Base-by-base conservation (phyloP, 2,888 invertebrate genomes). In the Augiades crinisus region DNA sequence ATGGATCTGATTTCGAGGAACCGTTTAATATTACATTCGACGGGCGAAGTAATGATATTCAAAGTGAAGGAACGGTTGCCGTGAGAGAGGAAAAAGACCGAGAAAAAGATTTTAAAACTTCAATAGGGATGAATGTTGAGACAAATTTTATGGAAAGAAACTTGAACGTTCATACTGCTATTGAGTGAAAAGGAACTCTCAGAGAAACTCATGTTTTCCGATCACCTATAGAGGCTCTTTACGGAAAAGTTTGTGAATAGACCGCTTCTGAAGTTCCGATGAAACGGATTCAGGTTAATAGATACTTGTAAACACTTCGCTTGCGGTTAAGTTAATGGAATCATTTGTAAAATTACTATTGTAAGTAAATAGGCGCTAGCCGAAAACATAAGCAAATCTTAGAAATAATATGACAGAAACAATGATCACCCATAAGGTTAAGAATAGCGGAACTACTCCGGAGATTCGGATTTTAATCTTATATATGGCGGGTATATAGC, bases 81-180 rank as follows among this genome's bases (percentile, higher is more conserved):
- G 30, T 31, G 12, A 41, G 14, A 37, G 31, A 36, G 43, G 50
- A 36, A 50, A 50, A 50, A 43, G 17, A 34, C 36, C 19, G 17
- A 36, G 37, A 30, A 44, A 44, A 44, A 51, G 22, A 44, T 44
- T 51, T 51, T 44, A 44, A 51, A 51, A 51, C 50, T 51, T 44
- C 50, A 51, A 44, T 38, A 51, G 7, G 44, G 37, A 44, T 16
- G 43, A 36, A 51, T 44, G 36, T 37, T 37, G 50, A 37, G 51
- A 51, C 51, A 51, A 51, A 51, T 51, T 51, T 51, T 44, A 37
- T 51, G 44, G 43, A 51, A 51, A 37, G 30, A 50, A 51, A 50
- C 50, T 50, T 43, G 36, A 50, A 10, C 51, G 51, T 37, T 51
- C 51, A 37, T 51, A 34, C 30, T 17, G 44, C 51, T 51, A 51